Base-by-base conservation (phyloP, 2,888 invertebrate species). In the Thymelicus lineola region DNA sequence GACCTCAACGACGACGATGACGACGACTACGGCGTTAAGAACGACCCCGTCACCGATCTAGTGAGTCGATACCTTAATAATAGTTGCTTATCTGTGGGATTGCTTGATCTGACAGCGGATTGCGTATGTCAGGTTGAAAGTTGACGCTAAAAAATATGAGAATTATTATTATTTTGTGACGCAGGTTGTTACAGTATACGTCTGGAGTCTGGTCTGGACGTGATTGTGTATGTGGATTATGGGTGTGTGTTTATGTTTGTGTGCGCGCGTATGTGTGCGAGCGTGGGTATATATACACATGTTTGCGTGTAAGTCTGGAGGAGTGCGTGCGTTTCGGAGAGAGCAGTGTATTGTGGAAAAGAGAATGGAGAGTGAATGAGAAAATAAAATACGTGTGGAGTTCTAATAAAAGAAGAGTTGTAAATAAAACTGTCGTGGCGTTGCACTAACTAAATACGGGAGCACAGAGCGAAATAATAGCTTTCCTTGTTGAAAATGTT, bases 1-100 rank as follows among this genome's bases (percentile, higher is more conserved):
- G 89, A 88, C 73, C 88, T 90, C 66, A 84, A 85, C 71, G 85
- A 79, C 50, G 75, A 79, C 36, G 82, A 84, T 6, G 88, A 90
- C 55, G 87, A 87, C 42, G 87, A 86, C 76, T 78, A 80, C 10
- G 81, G 79, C 71, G 80, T 84, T 15, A 55, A 86, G 66, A 76
- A 80, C 72, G 84, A 78, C 46, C 75, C 80, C 66, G 81, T 75
- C 9, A 81, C 86, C 0, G 89, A 87, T 71, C 74, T 82, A 80
- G 91, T 91, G 77, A 90, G 91, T 61, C 53, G 20, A 59, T 55
- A 38, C 20, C 48, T 63, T 58, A 15, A 58, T 58, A n/a, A 38
- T 58, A 55, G 1, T 28, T 12, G 55, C 5, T 53, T 28, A 15
- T 15, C 15, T n/a, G 14, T 17, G 0, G 42, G 42, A 42, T 12